Conservation (phyloP, 2,888 invertebrate genomes). For the Chymomyza caudatula region DNA sequence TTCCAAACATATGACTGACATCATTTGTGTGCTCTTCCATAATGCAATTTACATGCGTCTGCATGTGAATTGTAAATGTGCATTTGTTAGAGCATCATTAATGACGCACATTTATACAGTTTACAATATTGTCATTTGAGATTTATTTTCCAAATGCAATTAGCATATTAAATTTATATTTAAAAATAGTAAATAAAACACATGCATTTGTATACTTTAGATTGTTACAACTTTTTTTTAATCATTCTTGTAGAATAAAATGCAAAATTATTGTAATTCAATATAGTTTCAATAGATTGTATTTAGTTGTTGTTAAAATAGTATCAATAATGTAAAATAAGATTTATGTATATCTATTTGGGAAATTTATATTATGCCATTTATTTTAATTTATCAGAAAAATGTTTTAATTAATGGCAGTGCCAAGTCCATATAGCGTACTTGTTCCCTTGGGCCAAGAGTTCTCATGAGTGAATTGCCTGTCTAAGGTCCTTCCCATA, state of each 20-base stretch:
- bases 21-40: not conserved
- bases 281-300: not conserved
- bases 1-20: not conserved
- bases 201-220: not conserved
- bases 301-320: too few species aligned
- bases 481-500: too few species aligned
- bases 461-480: too few species aligned
- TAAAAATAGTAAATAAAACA: conserved; percentile 40
- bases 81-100: conserved; percentile 20
- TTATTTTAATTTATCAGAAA: too few species aligned
- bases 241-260: not conserved
- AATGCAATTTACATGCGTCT: not conserved
- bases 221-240: too few species aligned
- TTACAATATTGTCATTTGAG: conserved; percentile 32
- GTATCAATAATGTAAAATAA: too few species aligned
- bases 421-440: too few species aligned
- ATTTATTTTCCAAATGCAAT: conserved; percentile 57
- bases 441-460: too few species aligned
- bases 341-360: too few species aligned
- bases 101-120: conserved; percentile 27
- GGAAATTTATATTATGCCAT: too few species aligned
- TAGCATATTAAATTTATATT: conserved; percentile 56
- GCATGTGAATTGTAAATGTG: conserved; percentile 4
- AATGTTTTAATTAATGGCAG: too few species aligned
- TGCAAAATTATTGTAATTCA: not conserved